phyloP scores from a whole-genome alignment of 30 jellyfish, hydroid and myxozoan species.

The Turritopsis dohrnii region DNA sequence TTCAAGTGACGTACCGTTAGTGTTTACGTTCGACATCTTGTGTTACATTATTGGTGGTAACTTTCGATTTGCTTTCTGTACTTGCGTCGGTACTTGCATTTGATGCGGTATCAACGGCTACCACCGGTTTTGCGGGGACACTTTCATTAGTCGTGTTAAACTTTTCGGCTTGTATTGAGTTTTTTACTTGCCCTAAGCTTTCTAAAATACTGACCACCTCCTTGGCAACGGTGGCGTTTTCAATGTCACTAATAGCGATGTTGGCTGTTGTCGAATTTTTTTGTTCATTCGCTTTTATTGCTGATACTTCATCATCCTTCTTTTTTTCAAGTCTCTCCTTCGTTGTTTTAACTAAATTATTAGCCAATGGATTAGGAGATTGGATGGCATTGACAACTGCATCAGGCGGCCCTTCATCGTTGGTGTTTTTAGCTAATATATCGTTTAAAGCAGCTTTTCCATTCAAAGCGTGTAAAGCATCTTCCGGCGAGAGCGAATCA shows the following conservation, averaged over 20 bases:
- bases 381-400: constrained; percentile 10
- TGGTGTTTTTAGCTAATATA: constrained; percentile 3
- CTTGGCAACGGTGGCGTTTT: constrained; percentile 27
- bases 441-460: not conserved
- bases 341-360: not conserved
- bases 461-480: constrained; percentile 24
- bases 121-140: not conserved
- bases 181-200: constrained; percentile 29
- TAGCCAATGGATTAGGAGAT: not conserved
- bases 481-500: constrained; percentile 23
- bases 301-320: not conserved
- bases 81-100: not conserved
- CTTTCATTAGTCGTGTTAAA: not conserved
- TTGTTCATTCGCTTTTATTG: not conserved
- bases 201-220: constrained; percentile 26
- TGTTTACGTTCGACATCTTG: not conserved
- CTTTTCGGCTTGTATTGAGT: not conserved
- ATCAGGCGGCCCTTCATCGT: constrained; percentile 8
- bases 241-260: constrained; percentile 16
- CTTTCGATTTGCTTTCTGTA: not conserved
- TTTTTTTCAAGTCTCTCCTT: not conserved
- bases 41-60: not conserved
- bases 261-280: not conserved
- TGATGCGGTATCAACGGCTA: not conserved
- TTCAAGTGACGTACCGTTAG: not conserved